Conservation (phyloP, 2,888 invertebrate species). For the Folsomia candida region DNA sequence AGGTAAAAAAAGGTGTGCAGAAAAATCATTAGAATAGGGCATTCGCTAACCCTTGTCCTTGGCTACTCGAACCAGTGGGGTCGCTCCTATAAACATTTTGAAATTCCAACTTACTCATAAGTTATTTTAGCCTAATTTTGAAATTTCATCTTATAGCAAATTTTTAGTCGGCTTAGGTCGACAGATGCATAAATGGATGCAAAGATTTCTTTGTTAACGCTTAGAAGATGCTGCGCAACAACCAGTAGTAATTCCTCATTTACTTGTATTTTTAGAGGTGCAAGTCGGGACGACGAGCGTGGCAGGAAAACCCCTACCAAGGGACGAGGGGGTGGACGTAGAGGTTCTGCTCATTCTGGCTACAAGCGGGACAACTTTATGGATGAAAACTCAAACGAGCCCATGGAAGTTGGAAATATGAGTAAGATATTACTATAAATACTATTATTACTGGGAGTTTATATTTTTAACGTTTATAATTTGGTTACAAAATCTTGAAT, state of each 20-base stretch:
- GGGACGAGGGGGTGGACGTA: conserved; percentile 42
- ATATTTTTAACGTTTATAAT: not conserved
- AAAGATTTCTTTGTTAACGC: no score
- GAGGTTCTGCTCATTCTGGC: conserved; percentile 25
- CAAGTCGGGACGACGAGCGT: conserved; percentile 46
- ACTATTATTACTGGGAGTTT: not conserved
- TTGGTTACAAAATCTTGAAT: not conserved
- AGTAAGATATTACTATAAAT: not conserved
- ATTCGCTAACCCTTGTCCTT: no score
- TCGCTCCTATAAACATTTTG: no score
- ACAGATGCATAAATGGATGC: no score
- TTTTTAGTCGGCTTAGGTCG: no score
- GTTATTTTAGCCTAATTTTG: no score
- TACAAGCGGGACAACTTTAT: conserved; percentile 11
- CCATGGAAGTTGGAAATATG: conserved; percentile 30
- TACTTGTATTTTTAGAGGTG: conserved; percentile 29
- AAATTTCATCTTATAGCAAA: no score
- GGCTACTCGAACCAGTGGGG: no score
- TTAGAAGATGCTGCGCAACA: no score
- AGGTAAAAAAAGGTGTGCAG: no score
- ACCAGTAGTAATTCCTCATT: not conserved
- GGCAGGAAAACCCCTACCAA: conserved; percentile 35
- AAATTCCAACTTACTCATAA: no score
- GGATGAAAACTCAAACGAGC: conserved; percentile 41
- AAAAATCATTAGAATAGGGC: no score